These are phyloP conservation scores for Dryobota labecula DNA, from an alignment of 2,888 invertebrate genomes.

Conservation along the genomic window DNA sequence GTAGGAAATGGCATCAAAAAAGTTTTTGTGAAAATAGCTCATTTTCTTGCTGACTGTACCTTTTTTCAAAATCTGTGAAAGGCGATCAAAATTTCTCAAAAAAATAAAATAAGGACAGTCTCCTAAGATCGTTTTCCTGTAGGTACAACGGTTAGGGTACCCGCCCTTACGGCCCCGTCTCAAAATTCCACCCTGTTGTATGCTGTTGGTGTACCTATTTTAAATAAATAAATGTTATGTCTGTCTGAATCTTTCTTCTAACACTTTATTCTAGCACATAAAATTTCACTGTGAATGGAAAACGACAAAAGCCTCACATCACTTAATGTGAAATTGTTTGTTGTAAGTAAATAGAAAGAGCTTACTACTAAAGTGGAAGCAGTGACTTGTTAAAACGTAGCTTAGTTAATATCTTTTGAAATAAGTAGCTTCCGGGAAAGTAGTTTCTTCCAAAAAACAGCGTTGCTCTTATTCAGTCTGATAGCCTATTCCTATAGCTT, in stretches of 20 bases:
- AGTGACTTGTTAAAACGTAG: conserved; percentile 13
- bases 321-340: conserved; percentile 39
- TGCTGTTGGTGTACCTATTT: no score
- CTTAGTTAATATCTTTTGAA: background rate
- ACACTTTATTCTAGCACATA: conserved; percentile 3
- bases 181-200: no score
- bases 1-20: no score
- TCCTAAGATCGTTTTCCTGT: no score
- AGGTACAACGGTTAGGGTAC: no score
- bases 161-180: no score
- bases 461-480: background rate
- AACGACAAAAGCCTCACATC: conserved; percentile 5
- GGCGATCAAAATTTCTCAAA: no score
- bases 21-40: no score
- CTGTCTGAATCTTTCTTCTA: conserved; percentile 4
- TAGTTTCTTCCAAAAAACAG: background rate
- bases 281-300: conserved; percentile 29
- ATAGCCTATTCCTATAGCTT: background rate
- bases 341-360: conserved; percentile 41
- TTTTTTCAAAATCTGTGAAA: no score
- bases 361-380: background rate
- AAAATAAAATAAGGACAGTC: no score
- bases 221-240: no score
- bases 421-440: background rate
- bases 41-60: no score